These are phyloP conservation scores for Elephas maximus DNA, from an alignment of 2,113 vertebrate species.

Conservation along the genomic window DNA sequence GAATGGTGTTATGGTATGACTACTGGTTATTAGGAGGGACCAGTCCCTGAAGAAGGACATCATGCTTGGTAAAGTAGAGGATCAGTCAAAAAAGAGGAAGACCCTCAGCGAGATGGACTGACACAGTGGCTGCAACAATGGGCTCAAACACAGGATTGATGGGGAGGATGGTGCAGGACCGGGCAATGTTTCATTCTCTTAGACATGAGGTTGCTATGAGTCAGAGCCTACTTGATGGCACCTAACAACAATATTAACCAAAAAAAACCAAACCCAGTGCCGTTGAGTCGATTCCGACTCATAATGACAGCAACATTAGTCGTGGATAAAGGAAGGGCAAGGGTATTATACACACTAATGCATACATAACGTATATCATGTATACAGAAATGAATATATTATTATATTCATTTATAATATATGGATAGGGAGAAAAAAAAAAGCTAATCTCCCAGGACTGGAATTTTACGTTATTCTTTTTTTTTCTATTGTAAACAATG, in stretches of 20 bases:
- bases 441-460: too few species aligned
- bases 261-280: too few species aligned
- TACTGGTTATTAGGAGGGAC: not conserved
- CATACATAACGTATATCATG: rapidly evolving
- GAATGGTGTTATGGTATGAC: not conserved
- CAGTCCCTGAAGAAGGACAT: not conserved
- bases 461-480: too few species aligned
- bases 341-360: not conserved
- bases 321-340: not conserved
- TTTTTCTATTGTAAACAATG: too few species aligned
- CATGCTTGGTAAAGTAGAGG: not conserved
- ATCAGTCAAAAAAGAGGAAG: not conserved
- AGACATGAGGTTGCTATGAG: not conserved
- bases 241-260: not conserved
- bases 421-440: not conserved
- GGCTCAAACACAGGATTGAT: not conserved
- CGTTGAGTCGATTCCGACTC: too few species aligned
- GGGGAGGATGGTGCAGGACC: not conserved
- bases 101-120: not conserved
- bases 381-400: not conserved
- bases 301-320: not conserved
- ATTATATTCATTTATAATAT: not conserved
- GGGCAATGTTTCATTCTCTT: not conserved
- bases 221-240: not conserved
- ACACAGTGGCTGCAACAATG: not conserved